These are phyloP conservation scores for Myocastor coypus DNA, from an alignment of 2,113 vertebrate species.

Conservation along the genomic window DNA sequence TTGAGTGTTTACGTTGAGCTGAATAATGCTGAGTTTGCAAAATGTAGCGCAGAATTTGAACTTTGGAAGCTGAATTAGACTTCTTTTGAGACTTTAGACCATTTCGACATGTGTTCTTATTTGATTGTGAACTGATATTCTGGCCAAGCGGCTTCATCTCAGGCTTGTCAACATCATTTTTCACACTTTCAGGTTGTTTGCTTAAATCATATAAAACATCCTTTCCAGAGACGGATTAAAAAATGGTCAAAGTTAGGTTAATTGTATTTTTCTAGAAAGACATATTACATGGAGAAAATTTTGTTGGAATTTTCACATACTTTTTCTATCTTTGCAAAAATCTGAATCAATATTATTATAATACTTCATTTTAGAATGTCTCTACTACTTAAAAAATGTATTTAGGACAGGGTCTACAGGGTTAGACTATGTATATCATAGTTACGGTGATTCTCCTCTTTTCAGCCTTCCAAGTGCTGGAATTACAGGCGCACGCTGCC, in stretches of 20 bases:
- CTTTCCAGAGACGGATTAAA: conserved; percentile 75
- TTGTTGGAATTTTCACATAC: not conserved
- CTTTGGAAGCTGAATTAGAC: conserved; percentile 73
- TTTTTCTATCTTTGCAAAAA: not conserved
- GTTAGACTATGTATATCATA: too few relatives aligned
- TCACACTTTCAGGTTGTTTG: conserved; percentile 74
- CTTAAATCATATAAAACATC: conserved; percentile 77
- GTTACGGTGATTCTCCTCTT: too few relatives aligned
- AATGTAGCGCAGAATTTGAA: conserved; percentile 77
- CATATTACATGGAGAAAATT: not conserved
- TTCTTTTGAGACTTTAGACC: conserved; percentile 79
- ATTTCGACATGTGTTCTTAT: conserved; percentile 80
- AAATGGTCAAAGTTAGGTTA: conserved; percentile 68
- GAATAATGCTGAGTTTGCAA: conserved; percentile 51
- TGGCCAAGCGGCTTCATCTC: conserved; percentile 80
- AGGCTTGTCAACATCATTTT: conserved; percentile 72
- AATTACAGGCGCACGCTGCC: too few relatives aligned
- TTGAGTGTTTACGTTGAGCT: conserved; percentile 78
- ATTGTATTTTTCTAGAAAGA: conserved; percentile 47
- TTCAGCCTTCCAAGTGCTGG: too few relatives aligned
- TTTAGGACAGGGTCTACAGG: too few relatives aligned
- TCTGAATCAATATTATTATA: conserved; percentile 5
- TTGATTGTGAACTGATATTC: conserved; percentile 76
- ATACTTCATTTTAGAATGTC: not conserved
- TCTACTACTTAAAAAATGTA: not conserved